These are phyloP conservation scores for Chrysaora quinquecirrha DNA, from an alignment of 30 jellyfish, hydroid and myxozoan species.

Conservation along the genomic window DNA sequence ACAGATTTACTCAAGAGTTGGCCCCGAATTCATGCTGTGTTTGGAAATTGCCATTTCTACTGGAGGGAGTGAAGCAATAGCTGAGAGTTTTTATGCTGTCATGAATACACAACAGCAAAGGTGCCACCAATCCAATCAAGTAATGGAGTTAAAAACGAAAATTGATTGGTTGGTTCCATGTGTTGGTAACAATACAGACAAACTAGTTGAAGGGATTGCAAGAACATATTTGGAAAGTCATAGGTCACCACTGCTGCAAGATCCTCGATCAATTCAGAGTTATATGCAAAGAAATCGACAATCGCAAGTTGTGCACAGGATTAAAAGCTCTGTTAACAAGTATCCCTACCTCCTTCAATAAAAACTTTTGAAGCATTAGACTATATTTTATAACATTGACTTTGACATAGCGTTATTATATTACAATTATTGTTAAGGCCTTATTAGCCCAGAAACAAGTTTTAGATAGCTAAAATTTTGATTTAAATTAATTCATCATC, in stretches of 20 bases:
- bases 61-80: background rate
- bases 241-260: background rate
- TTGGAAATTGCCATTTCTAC: background rate
- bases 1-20: background rate
- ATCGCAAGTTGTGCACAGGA: slow-evolving; percentile 1
- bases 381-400: no score
- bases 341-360: background rate
- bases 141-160: slow-evolving; percentile 6
- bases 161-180: slow-evolving; percentile 24
- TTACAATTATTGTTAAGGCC: no score
- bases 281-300: background rate
- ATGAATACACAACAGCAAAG: slow-evolving; percentile 5
- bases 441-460: no score
- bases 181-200: slow-evolving; percentile 6
- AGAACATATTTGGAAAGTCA: background rate
- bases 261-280: background rate
- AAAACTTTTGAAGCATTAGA: no score
- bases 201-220: slow-evolving; percentile 11
- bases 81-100: background rate
- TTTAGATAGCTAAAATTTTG: no score
- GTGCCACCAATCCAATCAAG: slow-evolving; percentile 13
- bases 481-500: no score
- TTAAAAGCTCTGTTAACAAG: background rate
- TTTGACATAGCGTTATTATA: no score
- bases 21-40: background rate